Percentiles rank a stretch among this genome's conserved stretches.
These are phyloP conservation scores for Watsonalla cultraria DNA, from an alignment of 2,888 invertebrate genomes.

Conservation along the genomic window DNA sequence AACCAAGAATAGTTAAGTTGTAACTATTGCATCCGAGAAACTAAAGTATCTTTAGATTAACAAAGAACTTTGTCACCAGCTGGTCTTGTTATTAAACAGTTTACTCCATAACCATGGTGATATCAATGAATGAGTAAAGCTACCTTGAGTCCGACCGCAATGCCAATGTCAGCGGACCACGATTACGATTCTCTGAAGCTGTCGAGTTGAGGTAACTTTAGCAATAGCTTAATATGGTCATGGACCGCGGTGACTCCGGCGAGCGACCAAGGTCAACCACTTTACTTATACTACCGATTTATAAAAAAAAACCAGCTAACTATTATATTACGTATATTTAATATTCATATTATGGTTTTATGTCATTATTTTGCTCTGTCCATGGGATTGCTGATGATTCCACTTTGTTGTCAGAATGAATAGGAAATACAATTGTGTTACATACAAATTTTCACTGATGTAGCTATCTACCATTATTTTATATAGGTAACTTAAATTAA, in stretches of 20 bases:
- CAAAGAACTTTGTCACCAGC: no score
- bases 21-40: no score
- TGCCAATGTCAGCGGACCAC: constrained; percentile 40
- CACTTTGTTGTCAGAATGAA: no score
- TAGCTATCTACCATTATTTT: no score
- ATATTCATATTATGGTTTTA: not conserved
- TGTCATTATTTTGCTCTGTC: not conserved
- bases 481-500: no score
- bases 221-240: constrained; percentile 51
- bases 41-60: no score
- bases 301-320: constrained; percentile 8
- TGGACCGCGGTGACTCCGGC: constrained; percentile 40
- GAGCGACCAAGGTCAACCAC: constrained; percentile 47
- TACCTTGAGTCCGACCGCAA: constrained; percentile 22
- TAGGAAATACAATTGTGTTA: no score
- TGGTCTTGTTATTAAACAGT: not conserved
- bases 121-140: constrained; percentile 13
- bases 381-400: no score
- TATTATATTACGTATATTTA: not conserved
- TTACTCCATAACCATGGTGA: constrained; percentile 11
- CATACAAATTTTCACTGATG: no score
- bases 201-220: constrained; percentile 16
- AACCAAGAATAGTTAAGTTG: no score
- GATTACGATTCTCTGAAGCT: constrained; percentile 32
- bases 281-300: constrained; percentile 8